Base-by-base conservation (phyloP, 1,140 invertebrate species). In the Saxidomus purpurata region DNA sequence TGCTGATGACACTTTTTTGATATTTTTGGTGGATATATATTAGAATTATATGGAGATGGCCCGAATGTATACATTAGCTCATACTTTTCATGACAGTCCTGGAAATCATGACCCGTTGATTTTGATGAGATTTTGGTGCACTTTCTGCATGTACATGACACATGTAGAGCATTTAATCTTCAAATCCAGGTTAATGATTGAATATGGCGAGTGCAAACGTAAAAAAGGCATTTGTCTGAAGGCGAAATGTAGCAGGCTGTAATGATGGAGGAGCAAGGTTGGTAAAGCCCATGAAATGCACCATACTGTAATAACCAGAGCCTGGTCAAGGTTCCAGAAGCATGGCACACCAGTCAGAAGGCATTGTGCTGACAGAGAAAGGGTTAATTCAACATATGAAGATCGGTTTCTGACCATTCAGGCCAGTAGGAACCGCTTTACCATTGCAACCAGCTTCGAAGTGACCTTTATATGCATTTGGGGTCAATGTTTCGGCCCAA, bases 231-330 rank as follows among this genome's bases (percentile, higher is more conserved):
- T 77, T 71, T 71, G 31, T 71, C 67, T 9, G 67, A 71, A 34
- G 28, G 6, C 9, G 67, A 71, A 31, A 40, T 31, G 38, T 77
- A n/a, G 74, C 74, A 38, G 74, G 38, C 74, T 43, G 74, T 43
- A 43, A n/a, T 9, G n/a, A 49, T 77, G 36, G 36, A 43, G 74
- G 74, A 77, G 74, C 74, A 77, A 77, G 74, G 74, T 77, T 6
- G 43, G 43, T 8, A 11, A 17, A 38, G 43, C 38, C 3, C 74
- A 43, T 47, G 3, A 38, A 13, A 47, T 77, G 74, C 38, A 77
- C 74, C 74, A 77, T 77, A 77, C 74, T 15, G 43, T 77, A 22
- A 77, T 77, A 34, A 77, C 74, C n/a, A 77, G 43, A 77, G 28
- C 67, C 67, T 28, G 25, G 34, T 9, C 4, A 22, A 36, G 38